A percentile compares a stretch with the other conserved stretches of the same genome.
phyloP scores from a whole-genome alignment of 2,888 invertebrate species.

The Ornithoptera alexandrae region DNA sequence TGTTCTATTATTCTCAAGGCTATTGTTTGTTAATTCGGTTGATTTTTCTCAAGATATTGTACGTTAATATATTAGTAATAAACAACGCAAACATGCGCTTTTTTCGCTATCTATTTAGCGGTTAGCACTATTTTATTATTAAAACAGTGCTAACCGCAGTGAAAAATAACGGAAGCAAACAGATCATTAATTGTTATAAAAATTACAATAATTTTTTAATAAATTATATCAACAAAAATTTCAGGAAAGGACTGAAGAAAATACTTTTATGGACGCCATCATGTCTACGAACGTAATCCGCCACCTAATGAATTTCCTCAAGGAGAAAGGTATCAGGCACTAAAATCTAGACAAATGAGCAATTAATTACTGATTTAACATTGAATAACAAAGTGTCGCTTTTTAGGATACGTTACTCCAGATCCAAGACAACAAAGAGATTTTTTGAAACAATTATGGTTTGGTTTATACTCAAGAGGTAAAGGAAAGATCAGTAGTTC shows the following conservation, averaged over 20 bases:
- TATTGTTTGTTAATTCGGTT: not conserved
- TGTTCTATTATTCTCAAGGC: not conserved
- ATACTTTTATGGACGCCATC: constrained; percentile 87
- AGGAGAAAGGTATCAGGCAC: constrained; percentile 74
- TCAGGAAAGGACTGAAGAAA: constrained; percentile 87
- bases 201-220: not conserved
- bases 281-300: constrained; percentile 88
- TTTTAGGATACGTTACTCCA: constrained; percentile 79
- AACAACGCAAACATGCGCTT: not conserved
- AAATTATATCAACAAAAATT: not conserved
- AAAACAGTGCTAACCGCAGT: no score
- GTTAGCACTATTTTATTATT: not conserved
- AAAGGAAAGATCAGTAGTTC: constrained; percentile 90
- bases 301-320: constrained; percentile 83
- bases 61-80: not conserved
- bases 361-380: not conserved
- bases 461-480: constrained; percentile 89
- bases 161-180: not conserved
- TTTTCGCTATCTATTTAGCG: not conserved
- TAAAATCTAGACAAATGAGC: not conserved
- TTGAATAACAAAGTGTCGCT: not conserved
- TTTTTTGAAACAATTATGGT: constrained; percentile 87
- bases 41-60: not conserved
- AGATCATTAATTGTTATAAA: not conserved
- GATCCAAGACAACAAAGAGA: constrained; percentile 86